Percentiles rank a stretch among this genome's conserved stretches.
Evolutionary conservation across 2,888 invertebrate species (phyloP).

Genomic region (Nudaria mundana): DNA sequence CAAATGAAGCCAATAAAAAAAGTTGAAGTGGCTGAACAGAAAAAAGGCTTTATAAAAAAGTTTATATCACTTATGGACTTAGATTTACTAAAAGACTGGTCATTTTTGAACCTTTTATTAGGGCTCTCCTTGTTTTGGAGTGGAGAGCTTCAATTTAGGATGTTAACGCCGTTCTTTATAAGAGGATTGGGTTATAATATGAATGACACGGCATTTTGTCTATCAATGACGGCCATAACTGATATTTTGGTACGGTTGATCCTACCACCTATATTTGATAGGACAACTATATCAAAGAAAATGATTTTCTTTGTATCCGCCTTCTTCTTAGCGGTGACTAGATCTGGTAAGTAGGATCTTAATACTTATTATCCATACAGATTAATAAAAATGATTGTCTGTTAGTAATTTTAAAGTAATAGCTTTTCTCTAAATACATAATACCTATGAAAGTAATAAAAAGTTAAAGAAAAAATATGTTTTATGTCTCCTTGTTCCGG

Average conservation of each 20-base stretch:
- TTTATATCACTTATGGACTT: conserved; percentile 86
- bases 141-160: conserved; percentile 88
- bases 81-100: conserved; percentile 86
- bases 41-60: conserved; percentile 72
- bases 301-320: conserved; percentile 87
- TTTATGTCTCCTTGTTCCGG: too few species aligned
- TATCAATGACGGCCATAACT: conserved; percentile 87
- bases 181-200: conserved; percentile 83
- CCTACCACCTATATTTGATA: conserved; percentile 88
- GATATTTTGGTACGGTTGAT: conserved; percentile 87
- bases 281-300: conserved; percentile 84
- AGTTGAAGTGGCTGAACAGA: conserved; percentile 50
- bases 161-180: conserved; percentile 86
- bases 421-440: too few species aligned
- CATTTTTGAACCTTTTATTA: conserved; percentile 86
- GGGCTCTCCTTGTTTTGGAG: conserved; percentile 88
- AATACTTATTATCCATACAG: not conserved
- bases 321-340: conserved; percentile 85
- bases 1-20: conserved; percentile 75
- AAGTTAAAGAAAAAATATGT: too few species aligned
- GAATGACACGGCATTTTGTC: conserved; percentile 86
- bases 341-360: conserved; percentile 83
- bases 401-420: too few species aligned
- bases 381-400: too few species aligned
- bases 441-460: too few species aligned